phyloP scores from a whole-genome alignment of 2,888 invertebrate genomes.

The Hyposoter dolosus region DNA sequence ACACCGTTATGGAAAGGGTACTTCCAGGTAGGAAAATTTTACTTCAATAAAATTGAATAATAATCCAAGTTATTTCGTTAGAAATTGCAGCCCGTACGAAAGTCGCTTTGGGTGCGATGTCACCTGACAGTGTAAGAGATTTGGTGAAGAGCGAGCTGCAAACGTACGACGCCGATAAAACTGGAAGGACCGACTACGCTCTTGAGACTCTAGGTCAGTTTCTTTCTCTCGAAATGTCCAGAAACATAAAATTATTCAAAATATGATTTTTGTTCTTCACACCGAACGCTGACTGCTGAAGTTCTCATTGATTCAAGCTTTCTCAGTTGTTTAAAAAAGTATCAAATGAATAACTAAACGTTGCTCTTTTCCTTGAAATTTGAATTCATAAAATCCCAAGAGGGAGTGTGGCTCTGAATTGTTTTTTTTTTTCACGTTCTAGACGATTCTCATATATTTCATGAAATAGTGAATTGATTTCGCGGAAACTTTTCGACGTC shows the following conservation, averaged over 20 bases:
- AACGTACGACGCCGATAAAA: slow-evolving; percentile 88
- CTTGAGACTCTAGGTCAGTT: slow-evolving; percentile 87
- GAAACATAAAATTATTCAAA: background rate
- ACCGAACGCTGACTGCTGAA: background rate
- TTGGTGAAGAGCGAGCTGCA: slow-evolving; percentile 80
- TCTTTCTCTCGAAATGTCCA: background rate
- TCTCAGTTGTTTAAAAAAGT: background rate
- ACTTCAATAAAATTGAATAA: background rate
- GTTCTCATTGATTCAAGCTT: background rate
- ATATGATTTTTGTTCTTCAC: background rate
- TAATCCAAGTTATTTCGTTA: slow-evolving; percentile 47
- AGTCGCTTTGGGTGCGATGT: slow-evolving; percentile 74
- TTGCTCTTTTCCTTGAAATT: background rate
- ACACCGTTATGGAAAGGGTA: background rate
- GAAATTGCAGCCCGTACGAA: slow-evolving; percentile 76
- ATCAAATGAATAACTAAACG: background rate
- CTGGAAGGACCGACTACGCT: slow-evolving; percentile 89
- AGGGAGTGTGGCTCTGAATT: background rate
- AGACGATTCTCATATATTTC: background rate
- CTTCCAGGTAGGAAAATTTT: background rate
- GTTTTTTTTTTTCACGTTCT: background rate
- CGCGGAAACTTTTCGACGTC: background rate
- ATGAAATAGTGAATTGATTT: background rate
- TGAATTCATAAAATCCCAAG: too few relatives aligned
- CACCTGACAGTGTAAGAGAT: slow-evolving; percentile 76